These are phyloP conservation scores for Artibeus lituratus DNA, from an alignment of 2,797 vertebrate genomes.

Conservation along the genomic window DNA sequence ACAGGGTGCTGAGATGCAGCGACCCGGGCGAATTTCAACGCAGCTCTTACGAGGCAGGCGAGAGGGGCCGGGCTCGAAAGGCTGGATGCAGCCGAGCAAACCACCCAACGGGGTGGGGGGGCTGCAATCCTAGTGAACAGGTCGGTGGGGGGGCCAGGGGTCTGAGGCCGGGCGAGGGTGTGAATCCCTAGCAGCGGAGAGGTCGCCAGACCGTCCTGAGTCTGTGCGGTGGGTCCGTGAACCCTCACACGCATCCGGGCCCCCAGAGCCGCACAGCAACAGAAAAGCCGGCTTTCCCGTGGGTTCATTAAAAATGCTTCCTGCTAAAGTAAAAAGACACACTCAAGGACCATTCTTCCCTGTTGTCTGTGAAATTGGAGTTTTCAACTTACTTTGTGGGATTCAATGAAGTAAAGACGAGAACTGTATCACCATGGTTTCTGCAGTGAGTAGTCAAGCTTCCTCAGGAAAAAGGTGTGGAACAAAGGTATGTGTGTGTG, in stretches of 20 bases:
- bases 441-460: not conserved
- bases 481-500: not conserved
- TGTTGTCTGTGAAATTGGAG: not conserved
- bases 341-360: not conserved
- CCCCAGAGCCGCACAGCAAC: not conserved
- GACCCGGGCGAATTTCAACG: not conserved
- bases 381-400: not conserved
- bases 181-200: too few species aligned
- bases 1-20: too few species aligned
- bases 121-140: not conserved
- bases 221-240: too few species aligned
- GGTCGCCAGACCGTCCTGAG: fast-evolving
- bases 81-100: too few species aligned
- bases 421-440: not conserved
- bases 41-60: too few species aligned
- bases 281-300: not conserved
- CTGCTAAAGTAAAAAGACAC: not conserved
- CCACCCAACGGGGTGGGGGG: too few species aligned
- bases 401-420: not conserved
- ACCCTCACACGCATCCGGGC: too few species aligned
- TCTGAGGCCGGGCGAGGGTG: not conserved
- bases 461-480: not conserved
- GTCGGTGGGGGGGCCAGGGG: too few species aligned
- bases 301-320: not conserved
- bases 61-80: not conserved